Base-by-base conservation (phyloP, 2,888 invertebrate genomes). In the Polia nebulosa region DNA sequence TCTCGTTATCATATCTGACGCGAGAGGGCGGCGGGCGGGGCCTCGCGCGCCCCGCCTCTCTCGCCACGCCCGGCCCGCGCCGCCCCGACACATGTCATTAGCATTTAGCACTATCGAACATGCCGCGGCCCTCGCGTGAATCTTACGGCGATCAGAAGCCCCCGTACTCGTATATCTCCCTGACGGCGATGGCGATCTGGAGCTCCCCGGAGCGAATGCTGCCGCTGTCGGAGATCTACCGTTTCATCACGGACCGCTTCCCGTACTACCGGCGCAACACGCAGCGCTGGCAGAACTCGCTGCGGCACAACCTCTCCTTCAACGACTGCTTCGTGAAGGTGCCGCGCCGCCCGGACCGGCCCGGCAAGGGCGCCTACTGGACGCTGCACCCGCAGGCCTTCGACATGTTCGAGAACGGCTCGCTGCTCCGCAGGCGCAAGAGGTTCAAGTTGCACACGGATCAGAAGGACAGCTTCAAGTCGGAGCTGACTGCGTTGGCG, bases 161-260 rank as follows among this genome's bases (percentile, higher is more conserved):
- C 67, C 99, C 99, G 29, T 99, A 99, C 93, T 99, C 99, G 52
- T 99, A 99, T 95, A 99, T 99, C 88, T 99, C 99, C 49, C 96
- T 99, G 81, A 99, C 99, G 56, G 99, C 99, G 74, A 99, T 99
- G 99, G 99, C 99, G 72, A 99, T 99, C 88, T 99, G 99, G 98
- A 98, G 98, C 89, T 99, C 99, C 17, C 97, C 98, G 63, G 99
- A 99, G 93, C 99, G 99, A 94, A 99, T 99, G 99, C 96, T 99
- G 87, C 98, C 98, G 75, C 89, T 96, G 82, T 94, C 92, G 55
- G 93, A 90, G 87, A 93, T 90, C 86, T 93, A 92, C 89, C 92
- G 98, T 91, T 99, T 98, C 96, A 99, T 99, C 94, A 99, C 98
- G 95, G 98, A 99, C 91, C 96, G 93, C 96, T 98, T 98, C 93